These are phyloP conservation scores for Papilio polyxenes DNA, from an alignment of 1,140 invertebrate species.

Conservation along the genomic window DNA sequence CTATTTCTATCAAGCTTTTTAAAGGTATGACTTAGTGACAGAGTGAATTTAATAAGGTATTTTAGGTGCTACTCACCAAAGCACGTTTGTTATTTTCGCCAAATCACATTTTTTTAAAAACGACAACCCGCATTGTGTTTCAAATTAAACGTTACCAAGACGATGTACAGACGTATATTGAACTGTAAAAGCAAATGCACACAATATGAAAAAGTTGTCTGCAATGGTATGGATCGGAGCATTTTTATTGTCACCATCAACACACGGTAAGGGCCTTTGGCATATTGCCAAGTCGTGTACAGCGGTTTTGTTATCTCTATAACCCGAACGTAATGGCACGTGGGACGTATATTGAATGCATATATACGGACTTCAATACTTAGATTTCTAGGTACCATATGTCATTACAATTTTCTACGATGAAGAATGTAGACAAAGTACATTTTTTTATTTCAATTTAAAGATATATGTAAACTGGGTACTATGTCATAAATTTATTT, in stretches of 20 bases:
- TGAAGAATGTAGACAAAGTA: neutral
- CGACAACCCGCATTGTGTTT: too few relatives aligned
- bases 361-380: neutral
- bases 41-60: neutral
- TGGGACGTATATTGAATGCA: constrained; percentile 44
- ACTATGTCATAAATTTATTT: too few relatives aligned
- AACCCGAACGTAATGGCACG: constrained; percentile 42
- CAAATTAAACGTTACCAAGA: too few relatives aligned
- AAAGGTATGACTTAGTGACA: neutral
- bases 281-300: constrained; percentile 47
- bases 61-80: neutral
- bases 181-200: constrained; percentile 2
- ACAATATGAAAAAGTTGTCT: constrained; percentile 1
- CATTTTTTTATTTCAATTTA: too few relatives aligned
- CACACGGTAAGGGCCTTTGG: constrained; percentile 48
- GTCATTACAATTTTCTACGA: too few relatives aligned
- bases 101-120: neutral
- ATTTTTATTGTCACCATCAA: constrained; percentile 46
- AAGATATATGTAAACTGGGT: too few relatives aligned
- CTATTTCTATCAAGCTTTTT: too few relatives aligned
- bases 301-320: constrained; percentile 45
- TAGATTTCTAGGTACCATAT: neutral
- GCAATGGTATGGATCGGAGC: constrained; percentile 34
- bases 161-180: neutral
- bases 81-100: neutral